Conservation (phyloP, 1,140 invertebrate species). For the Aphaenogaster ashmeadi region DNA sequence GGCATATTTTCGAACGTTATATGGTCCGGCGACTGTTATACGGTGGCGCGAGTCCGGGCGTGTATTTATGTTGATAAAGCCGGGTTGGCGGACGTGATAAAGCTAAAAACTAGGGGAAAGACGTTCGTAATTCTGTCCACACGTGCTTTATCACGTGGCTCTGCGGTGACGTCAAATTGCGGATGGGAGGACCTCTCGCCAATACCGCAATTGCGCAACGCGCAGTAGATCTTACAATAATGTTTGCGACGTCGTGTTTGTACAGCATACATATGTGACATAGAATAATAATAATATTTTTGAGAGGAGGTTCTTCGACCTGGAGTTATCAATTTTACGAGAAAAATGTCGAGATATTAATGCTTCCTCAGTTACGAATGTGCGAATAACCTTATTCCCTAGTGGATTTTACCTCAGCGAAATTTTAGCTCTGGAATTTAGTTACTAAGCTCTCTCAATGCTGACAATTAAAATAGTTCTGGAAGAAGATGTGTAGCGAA, state of each 20-base stretch:
- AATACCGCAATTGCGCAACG: background rate
- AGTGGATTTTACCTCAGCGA: background rate
- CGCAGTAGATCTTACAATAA: background rate
- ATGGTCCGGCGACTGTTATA: background rate
- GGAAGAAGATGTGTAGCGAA: background rate
- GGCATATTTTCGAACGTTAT: slow-evolving; percentile 37
- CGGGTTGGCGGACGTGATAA: slow-evolving; percentile 24
- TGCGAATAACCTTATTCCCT: background rate
- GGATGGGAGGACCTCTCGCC: background rate
- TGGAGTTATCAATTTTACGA: background rate
- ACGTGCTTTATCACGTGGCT: slow-evolving; percentile 38
- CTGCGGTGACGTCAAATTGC: background rate
- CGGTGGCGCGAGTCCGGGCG: background rate
- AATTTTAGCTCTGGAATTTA: background rate
- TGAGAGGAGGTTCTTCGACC: background rate
- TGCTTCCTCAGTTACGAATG: background rate
- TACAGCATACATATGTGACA: background rate
- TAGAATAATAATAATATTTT: slow-evolving; percentile 12
- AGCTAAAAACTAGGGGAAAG: slow-evolving; percentile 40
- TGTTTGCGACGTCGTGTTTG: background rate
- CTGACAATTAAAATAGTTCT: slow-evolving; percentile 25
- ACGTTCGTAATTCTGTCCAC: slow-evolving; percentile 39
- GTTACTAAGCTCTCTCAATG: background rate
- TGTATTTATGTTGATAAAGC: slow-evolving; percentile 48
- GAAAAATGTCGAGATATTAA: background rate